phyloP scores from a whole-genome alignment of 2,888 invertebrate species.

The Polydrusus pterygomalis region DNA sequence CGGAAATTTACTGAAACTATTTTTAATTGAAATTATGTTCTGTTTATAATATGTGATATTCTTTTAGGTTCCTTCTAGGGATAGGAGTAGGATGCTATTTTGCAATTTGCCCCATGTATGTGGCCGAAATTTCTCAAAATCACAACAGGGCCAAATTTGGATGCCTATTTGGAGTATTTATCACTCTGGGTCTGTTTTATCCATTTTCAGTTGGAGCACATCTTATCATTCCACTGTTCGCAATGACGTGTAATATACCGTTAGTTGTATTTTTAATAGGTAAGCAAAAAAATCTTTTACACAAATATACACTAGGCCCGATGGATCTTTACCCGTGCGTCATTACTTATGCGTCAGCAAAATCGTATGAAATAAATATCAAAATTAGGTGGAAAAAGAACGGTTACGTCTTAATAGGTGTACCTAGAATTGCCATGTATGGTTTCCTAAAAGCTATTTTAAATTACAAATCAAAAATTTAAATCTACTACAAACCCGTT shows the following conservation, averaged over 20 bases:
- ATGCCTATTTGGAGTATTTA: constrained; percentile 69
- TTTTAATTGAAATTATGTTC: neutral
- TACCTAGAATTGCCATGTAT: too few species aligned
- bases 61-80: constrained; percentile 75
- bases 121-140: constrained; percentile 88
- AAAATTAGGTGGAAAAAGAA: too few species aligned
- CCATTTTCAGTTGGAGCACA: constrained; percentile 60
- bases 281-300: constrained; percentile 25
- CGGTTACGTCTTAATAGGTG: too few species aligned
- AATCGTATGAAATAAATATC: too few species aligned
- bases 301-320: too few species aligned
- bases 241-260: constrained; percentile 59
- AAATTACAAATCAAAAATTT: too few species aligned
- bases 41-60: neutral
- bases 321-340: too few species aligned
- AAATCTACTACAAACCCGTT: too few species aligned
- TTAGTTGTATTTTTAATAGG: constrained; percentile 58
- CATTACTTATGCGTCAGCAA: too few species aligned
- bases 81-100: constrained; percentile 80
- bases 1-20: too few species aligned
- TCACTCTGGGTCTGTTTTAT: constrained; percentile 59
- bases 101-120: constrained; percentile 87
- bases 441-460: too few species aligned
- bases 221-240: constrained; percentile 57
- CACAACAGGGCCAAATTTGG: constrained; percentile 83